Conservation (phyloP, 2,113 vertebrate genomes). For the Zingel zingel region DNA sequence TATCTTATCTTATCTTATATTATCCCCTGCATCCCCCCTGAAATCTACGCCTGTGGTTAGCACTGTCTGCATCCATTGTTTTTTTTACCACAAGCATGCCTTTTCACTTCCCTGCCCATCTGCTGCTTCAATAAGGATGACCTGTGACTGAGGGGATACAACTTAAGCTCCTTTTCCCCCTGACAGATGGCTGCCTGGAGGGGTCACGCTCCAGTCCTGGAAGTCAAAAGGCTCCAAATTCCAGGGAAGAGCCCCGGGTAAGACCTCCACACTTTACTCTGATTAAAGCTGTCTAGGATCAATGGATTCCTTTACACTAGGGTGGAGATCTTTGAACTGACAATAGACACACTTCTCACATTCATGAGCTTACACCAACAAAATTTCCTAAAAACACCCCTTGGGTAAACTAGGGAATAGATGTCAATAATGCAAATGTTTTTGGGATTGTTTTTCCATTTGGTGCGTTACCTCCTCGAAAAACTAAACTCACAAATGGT, state of each 20-base stretch:
- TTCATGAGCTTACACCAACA: neutral
- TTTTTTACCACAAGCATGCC: conserved; percentile 53
- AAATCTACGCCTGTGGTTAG: no score
- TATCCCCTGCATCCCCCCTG: no score
- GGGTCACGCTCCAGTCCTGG: conserved; percentile 72
- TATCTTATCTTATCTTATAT: no score
- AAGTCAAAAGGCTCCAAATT: conserved; percentile 67
- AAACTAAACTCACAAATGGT: conserved; percentile 48
- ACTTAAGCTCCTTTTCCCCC: conserved; percentile 52
- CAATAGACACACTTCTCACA: conserved; percentile 58
- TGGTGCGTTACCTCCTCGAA: conserved; percentile 29
- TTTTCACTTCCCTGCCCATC: conserved; percentile 67
- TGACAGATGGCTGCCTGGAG: conserved; percentile 81
- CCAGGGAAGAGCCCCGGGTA: conserved; percentile 40
- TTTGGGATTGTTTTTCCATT: conserved; percentile 38
- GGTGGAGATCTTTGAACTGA: conserved; percentile 41
- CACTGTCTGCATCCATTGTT: conserved; percentile 61
- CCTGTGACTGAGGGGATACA: conserved; percentile 50
- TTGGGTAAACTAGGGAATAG: neutral
- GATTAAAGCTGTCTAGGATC: conserved; percentile 63
- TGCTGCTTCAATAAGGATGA: conserved; percentile 65
- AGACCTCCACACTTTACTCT: conserved; percentile 66
- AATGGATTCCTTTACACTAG: conserved; percentile 63
- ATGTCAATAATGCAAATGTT: conserved; percentile 8
- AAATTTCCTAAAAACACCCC: conserved; percentile 1